A percentile compares a stretch with the other conserved stretches of the same genome.
Evolutionary conservation across 1,140 invertebrate genomes (phyloP).

Genomic region (Cydia fagiglandana): DNA sequence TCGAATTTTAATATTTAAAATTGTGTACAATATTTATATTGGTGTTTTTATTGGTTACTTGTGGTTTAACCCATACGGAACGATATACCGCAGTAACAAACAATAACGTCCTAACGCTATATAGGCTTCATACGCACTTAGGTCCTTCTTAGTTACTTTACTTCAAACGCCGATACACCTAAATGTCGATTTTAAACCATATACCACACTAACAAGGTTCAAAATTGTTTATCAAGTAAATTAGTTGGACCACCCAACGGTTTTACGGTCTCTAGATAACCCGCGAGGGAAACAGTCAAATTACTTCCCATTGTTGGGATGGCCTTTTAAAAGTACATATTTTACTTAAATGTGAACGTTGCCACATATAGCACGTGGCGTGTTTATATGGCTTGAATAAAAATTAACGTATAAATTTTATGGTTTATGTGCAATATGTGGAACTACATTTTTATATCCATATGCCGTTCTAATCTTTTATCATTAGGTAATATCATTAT

Average conservation of each 20-base stretch:
- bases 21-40: neutral
- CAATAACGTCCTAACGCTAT: neutral
- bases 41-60: neutral
- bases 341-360: conserved; percentile 3
- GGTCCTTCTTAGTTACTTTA: neutral
- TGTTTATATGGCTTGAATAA: neutral
- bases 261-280: conserved; percentile 23
- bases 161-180: neutral
- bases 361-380: neutral
- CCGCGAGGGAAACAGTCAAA: conserved; percentile 22
- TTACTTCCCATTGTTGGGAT: conserved; percentile 10
- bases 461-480: neutral
- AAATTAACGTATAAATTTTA: neutral
- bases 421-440: neutral
- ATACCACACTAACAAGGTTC: neutral
- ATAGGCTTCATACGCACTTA: neutral
- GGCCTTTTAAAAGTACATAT: conserved; percentile 27
- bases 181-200: neutral
- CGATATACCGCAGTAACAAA: neutral
- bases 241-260: conserved; percentile 1
- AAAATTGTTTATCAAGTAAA: neutral
- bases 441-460: neutral
- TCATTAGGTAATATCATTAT: no score
- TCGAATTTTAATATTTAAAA: no score
- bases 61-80: neutral